Evolutionary conservation across 1,140 invertebrate species (phyloP).

Genomic region (Drosophila nebulosa): DNA sequence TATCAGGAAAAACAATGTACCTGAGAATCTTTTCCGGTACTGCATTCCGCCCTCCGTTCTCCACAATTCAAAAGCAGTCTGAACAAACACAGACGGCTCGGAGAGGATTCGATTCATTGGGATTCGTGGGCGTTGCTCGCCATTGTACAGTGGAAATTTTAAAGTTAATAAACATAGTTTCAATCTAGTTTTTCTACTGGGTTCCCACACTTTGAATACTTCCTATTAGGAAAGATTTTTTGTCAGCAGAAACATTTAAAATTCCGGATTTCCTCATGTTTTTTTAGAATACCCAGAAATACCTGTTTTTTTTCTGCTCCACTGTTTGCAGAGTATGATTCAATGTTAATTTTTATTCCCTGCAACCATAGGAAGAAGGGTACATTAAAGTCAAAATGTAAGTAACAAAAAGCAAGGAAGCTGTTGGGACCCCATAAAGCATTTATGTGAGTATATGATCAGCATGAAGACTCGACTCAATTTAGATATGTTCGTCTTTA

Average conservation of each 20-base stretch:
- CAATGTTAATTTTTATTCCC: conserved; percentile 50
- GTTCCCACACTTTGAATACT: background rate
- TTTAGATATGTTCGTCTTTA: too few relatives aligned
- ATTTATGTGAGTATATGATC: too few relatives aligned
- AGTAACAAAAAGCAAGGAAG: too few relatives aligned
- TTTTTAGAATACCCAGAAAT: background rate
- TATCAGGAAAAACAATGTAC: conserved; percentile 40
- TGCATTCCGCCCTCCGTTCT: background rate
- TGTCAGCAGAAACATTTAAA: too few relatives aligned
- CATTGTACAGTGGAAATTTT: conserved; percentile 15
- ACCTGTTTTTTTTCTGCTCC: conserved; percentile 5
- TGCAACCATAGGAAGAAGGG: too few relatives aligned
- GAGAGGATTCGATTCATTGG: conserved; percentile 13
- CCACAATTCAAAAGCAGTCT: conserved; percentile 39
- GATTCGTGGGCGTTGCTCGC: conserved; percentile 51
- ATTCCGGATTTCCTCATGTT: background rate
- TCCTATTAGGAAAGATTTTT: too few relatives aligned
- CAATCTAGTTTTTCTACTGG: background rate
- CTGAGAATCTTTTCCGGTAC: conserved; percentile 75
- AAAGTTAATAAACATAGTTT: background rate
- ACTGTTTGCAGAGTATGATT: conserved; percentile 36
- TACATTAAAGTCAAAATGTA: too few relatives aligned
- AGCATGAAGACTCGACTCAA: too few relatives aligned
- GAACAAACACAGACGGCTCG: conserved; percentile 46
- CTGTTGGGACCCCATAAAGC: too few relatives aligned